Conservation (phyloP, 2,797 vertebrate species). For the Psittacula derbiana region DNA sequence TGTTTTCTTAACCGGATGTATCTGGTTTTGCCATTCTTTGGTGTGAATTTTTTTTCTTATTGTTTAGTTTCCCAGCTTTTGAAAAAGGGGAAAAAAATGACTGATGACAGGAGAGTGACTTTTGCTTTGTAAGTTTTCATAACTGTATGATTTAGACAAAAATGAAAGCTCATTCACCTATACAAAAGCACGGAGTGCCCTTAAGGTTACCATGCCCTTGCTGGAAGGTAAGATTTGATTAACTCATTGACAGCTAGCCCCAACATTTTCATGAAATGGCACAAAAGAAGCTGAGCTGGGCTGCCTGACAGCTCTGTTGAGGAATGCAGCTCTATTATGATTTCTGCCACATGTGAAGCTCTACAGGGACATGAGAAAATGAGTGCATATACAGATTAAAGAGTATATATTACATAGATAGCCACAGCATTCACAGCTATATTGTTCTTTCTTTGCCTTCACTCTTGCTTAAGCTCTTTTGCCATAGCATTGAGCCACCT, state of each 20-base stretch:
- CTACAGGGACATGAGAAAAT: neutral
- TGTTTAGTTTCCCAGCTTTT: neutral
- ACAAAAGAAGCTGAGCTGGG: neutral
- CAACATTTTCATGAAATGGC: neutral
- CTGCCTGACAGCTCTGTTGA: neutral
- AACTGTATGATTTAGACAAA: neutral
- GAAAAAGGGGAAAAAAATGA: neutral
- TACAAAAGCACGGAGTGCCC: neutral
- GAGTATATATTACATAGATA: neutral
- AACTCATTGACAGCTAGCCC: neutral
- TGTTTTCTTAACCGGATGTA: neutral
- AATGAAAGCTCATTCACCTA: neutral
- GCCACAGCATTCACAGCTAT: neutral
- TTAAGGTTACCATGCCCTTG: neutral
- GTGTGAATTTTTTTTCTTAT: neutral
- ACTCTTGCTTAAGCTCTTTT: neutral
- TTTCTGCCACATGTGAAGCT: neutral
- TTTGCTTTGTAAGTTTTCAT: neutral
- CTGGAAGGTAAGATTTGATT: neutral
- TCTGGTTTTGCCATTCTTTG: neutral
- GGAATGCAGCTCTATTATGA: neutral
- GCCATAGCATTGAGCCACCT: neutral
- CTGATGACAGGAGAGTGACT: neutral
- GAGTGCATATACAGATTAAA: neutral
- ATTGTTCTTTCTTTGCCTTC: neutral